Percentiles rank a stretch among this genome's conserved stretches.
phyloP scores from a whole-genome alignment of 2,797 vertebrate species.

The Chelon auratus region DNA sequence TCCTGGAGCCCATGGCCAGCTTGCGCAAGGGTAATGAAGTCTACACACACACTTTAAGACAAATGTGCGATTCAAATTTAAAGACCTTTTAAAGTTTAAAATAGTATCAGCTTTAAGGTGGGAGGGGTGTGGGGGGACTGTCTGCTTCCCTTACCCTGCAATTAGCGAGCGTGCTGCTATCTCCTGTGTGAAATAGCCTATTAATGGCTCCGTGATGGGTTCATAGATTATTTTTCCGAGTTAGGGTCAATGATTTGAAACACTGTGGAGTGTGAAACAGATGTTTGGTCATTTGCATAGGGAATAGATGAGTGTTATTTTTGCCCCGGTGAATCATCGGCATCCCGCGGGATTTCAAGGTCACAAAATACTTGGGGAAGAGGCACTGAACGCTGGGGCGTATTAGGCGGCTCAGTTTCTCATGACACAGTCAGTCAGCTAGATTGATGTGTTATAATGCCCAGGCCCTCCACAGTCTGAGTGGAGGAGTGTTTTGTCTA shows the following conservation, averaged over 20 bases:
- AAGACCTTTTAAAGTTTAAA: conserved; percentile 58
- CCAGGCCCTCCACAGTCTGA: conserved; percentile 46
- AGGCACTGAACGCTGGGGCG: conserved; percentile 43
- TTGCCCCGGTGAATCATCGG: conserved; percentile 67
- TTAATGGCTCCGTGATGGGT: conserved; percentile 57
- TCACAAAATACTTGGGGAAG: conserved; percentile 55
- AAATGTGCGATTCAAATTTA: conserved; percentile 58
- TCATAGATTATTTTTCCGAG: conserved; percentile 60
- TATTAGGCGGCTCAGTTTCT: conserved; percentile 57
- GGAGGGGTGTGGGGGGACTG: conserved; percentile 16
- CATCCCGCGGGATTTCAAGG: conserved; percentile 70
- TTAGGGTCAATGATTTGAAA: conserved; percentile 72
- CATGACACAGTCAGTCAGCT: conserved; percentile 54
- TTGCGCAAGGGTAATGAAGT: conserved; percentile 89
- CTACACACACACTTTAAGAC: conserved; percentile 35
- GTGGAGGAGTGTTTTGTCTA: conserved; percentile 62
- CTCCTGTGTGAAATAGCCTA: conserved; percentile 59
- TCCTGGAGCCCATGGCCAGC: conserved; percentile 90
- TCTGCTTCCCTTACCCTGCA: conserved; percentile 37
- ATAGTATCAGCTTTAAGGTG: conserved; percentile 42
- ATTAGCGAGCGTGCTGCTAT: conserved; percentile 37
- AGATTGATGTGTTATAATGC: conserved; percentile 69
- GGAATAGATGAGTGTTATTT: conserved; percentile 62
- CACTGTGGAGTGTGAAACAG: conserved; percentile 55
- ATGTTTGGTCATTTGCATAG: conserved; percentile 71